Evolutionary conservation across 2,888 invertebrate genomes (phyloP).

Genomic region (Baronia brevicornis): DNA sequence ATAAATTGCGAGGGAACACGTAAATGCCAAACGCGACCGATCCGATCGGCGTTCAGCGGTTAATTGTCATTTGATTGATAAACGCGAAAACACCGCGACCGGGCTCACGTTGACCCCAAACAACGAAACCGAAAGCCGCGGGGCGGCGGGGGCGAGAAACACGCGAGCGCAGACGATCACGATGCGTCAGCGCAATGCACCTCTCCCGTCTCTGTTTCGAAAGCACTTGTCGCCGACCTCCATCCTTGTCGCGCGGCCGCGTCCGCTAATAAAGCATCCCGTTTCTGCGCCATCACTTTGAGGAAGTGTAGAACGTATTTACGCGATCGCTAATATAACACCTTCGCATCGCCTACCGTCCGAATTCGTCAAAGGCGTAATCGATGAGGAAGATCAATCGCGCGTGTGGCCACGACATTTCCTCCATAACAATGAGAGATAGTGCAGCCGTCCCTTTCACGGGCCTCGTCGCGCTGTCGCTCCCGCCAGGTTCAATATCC

Average conservation of each 20-base stretch:
- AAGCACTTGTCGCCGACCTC: conserved; percentile 46
- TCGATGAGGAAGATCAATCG: conserved; percentile 44
- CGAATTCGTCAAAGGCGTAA: conserved; percentile 51
- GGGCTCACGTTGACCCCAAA: conserved; percentile 37
- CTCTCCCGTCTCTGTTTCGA: conserved; percentile 44
- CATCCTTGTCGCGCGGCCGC: conserved; percentile 26
- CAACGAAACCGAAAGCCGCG: conserved; percentile 57
- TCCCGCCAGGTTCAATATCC: conserved; percentile 72
- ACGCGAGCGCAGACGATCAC: conserved; percentile 53
- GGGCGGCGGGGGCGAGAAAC: conserved; percentile 50
- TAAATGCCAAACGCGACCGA: conserved; percentile 61
- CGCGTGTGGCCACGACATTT: conserved; percentile 67
- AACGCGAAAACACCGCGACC: conserved; percentile 46
- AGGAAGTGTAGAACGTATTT: conserved; percentile 57
- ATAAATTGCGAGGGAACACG: conserved; percentile 70
- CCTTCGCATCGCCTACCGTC: conserved; percentile 57
- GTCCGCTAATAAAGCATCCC: conserved; percentile 24
- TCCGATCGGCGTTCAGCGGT: conserved; percentile 55
- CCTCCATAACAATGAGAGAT: conserved; percentile 70
- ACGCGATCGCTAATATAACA: conserved; percentile 47
- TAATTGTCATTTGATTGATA: conserved; percentile 62
- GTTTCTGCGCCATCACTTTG: conserved; percentile 35
- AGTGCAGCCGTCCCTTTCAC: conserved; percentile 67
- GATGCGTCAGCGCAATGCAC: conserved; percentile 70
- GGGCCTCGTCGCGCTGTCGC: conserved; percentile 62